Base-by-base conservation (phyloP, 2,888 invertebrate species). In the Prostheceraeus crozeri region DNA sequence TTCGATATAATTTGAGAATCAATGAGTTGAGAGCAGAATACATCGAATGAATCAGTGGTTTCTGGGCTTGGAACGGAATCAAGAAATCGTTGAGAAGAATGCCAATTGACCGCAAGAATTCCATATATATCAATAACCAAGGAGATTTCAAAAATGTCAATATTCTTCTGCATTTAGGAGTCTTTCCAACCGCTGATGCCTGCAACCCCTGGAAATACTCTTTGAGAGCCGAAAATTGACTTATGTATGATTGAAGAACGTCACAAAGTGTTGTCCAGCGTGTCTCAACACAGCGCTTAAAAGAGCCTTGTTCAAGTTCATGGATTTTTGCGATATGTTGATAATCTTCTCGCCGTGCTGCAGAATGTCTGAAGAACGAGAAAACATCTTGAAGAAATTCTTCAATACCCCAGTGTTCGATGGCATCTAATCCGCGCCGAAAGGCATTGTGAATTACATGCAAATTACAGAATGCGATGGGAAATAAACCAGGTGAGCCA, bases 401-500 rank as follows among this genome's bases (percentile, higher is more conserved):
- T 4, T 48, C 48, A 48, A 48, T 48, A 4, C 23, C 23, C 23
- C 14, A 48, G 27, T 21, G 40, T 21, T 40, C 48, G 8, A 48
- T 11, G 11, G 27, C 48, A 48, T 48, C 27, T 21, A 48, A 11
- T 25, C n/a, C 48, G n/a, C 27, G 14, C 8, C 48, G 23, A 21
- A 48, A 48, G 11, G 48, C 8, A 48, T 48, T 48, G 23, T 48
- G 48, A 4, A 48, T 28, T 19, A 10, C 23, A 21, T 48, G 48
- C 23, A 48, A 19, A 10, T 19, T 48, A 19, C 48, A 48, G 27
- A 10, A 19, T 19, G 25, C 23, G 23, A 21, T 19, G 11, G 14
- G 48, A 14, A 48, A 28, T 10, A 48, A 48, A 19, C 19, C 48
- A 48, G 48, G 14, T 40, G 40, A 40, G 23, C 48, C 48, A 48